Base-by-base conservation (phyloP, 1,140 invertebrate species). In the Zaprionus taronus region DNA sequence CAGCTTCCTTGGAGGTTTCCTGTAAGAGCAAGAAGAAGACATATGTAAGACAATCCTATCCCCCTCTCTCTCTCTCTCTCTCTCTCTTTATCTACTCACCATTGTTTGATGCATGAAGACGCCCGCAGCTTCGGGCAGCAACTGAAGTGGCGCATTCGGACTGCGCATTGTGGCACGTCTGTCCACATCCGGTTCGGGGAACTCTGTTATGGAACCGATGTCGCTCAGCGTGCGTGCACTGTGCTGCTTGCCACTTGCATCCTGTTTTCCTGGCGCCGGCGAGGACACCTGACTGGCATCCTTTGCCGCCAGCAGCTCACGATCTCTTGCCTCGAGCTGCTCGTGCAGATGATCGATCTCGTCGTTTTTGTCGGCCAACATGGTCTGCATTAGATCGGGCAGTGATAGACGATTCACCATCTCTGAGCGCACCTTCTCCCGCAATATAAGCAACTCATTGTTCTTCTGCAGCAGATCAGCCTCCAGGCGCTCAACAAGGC, bases 161-260 rank as follows among this genome's bases (percentile, higher is more conserved):
- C 87, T 92, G 5, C 70, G 79, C 60, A 77, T 94, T 80, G 38
- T 93, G 83, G 93, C 93, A 24, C 94, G 91, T 77, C 94, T 93
- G 53, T 94, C 93, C 12, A 94, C 81, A 77, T 94, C 94, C 64
- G 94, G 94, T 62, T 96, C 95, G 55, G 95, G 95, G 61, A 94
- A 95, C 64, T 96, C 95, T 0, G 95, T 95, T 91, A 96, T 95
- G 1, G 95, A 96, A 4, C 96, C 92, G 60, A 96, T 96, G 73
- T 96, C 96, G 80, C 95, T 96, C 0, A 96, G 91, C 0, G 95
- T 96, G 28, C 95, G 93, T 2, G 94, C 95, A 47, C 95, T 94
- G 78, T 90, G 79, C 80, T 90, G 79, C 80, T 93, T 94, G 81
- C 83, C 91, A 91, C 89, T 92, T 38, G 67, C 93, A 67, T 86